phyloP scores from a whole-genome alignment of 2,113 vertebrate genomes.

The Macrotus californicus region DNA sequence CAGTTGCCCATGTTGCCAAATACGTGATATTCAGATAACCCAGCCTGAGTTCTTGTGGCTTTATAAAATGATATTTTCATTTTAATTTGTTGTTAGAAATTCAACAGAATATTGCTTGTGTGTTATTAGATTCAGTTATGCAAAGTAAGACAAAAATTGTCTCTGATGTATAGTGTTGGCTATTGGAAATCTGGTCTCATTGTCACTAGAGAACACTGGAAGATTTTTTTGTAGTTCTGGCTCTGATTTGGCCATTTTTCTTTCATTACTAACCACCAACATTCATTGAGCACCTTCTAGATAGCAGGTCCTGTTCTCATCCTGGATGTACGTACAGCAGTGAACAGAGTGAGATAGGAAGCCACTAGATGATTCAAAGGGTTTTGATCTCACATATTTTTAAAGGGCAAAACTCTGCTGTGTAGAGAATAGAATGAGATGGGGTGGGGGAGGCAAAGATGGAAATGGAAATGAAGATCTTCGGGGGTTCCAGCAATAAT shows the following conservation, averaged over 20 bases:
- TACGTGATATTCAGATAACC: background rate
- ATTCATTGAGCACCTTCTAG: background rate
- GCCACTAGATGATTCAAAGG: background rate
- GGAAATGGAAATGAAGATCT: background rate
- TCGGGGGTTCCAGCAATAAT: background rate
- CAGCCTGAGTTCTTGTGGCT: background rate
- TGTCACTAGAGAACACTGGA: background rate
- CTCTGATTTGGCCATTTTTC: background rate
- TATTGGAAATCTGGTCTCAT: background rate
- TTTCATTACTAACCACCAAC: background rate
- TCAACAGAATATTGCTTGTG: background rate
- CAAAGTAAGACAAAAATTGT: constrained; percentile 24
- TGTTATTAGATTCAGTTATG: background rate
- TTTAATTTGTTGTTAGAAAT: constrained; percentile 40
- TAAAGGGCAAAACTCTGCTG: background rate
- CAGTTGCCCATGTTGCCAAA: background rate
- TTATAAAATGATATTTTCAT: background rate
- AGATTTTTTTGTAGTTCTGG: background rate
- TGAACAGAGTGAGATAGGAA: background rate
- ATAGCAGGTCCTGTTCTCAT: background rate
- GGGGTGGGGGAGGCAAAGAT: background rate
- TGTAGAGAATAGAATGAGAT: background rate
- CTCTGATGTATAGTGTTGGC: background rate
- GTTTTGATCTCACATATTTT: background rate
- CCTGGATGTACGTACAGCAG: too few relatives aligned